Conservation (phyloP, 2,797 vertebrate genomes). For the Aplochiton taeniatus region DNA sequence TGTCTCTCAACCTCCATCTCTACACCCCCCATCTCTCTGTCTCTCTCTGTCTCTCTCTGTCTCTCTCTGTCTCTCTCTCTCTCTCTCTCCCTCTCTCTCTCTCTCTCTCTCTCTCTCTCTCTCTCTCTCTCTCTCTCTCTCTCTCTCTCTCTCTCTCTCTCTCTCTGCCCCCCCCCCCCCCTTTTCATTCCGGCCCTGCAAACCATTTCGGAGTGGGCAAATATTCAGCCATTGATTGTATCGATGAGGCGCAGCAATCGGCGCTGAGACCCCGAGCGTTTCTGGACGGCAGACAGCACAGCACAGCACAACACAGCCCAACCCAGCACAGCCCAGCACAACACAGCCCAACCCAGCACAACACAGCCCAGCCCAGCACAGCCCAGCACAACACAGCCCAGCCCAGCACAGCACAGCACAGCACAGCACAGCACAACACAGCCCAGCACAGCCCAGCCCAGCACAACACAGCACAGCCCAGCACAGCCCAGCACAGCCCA, state of each 20-base stretch:
- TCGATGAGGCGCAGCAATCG: constrained; percentile 65
- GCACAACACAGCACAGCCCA: too few relatives aligned
- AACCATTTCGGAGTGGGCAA: constrained; percentile 63
- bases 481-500: too few relatives aligned
- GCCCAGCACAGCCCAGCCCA: too few relatives aligned
- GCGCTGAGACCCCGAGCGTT: constrained; percentile 30
- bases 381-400: too few relatives aligned
- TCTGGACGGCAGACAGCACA: neutral
- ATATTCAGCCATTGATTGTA: constrained; percentile 73
- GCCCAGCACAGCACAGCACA: too few relatives aligned
- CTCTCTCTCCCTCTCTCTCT: constrained; percentile 49
- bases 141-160: too few relatives aligned
- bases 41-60: constrained; percentile 48
- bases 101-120: constrained; percentile 32
- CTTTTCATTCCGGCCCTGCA: neutral
- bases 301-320: too few relatives aligned
- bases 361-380: too few relatives aligned
- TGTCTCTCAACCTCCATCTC: constrained; percentile 32
- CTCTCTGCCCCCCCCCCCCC: constrained; percentile 52
- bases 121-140: constrained; percentile 50
- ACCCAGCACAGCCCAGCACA: too few relatives aligned
- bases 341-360: too few relatives aligned
- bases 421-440: too few relatives aligned
- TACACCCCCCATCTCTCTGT: constrained; percentile 44
- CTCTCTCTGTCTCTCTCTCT: constrained; percentile 44